A percentile compares a stretch with the other conserved stretches of the same genome.
These are phyloP conservation scores for Laupala kohalensis DNA, from an alignment of 1,140 invertebrate genomes.

Conservation along the genomic window DNA sequence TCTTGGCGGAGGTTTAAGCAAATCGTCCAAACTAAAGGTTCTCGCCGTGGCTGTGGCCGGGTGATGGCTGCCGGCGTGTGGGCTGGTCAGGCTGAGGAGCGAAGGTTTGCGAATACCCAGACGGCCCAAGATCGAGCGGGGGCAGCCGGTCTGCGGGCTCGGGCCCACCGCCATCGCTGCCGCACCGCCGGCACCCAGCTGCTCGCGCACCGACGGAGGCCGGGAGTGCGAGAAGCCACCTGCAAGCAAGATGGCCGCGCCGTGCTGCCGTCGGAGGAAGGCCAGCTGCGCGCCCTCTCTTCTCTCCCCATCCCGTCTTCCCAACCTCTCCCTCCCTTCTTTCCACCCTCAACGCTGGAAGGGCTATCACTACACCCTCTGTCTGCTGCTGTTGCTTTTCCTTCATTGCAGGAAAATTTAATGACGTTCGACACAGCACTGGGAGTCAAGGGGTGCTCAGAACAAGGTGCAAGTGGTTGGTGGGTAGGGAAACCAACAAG, in stretches of 20 bases:
- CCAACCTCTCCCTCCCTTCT: too few relatives aligned
- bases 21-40: constrained; percentile 70
- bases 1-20: constrained; percentile 51
- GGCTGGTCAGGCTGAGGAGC: constrained; percentile 53
- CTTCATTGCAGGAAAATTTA: too few relatives aligned
- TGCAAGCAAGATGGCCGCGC: neutral
- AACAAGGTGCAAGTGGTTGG: too few relatives aligned
- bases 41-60: constrained; percentile 34
- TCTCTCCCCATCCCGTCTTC: too few relatives aligned
- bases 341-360: too few relatives aligned
- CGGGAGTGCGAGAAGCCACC: constrained; percentile 8
- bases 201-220: constrained; percentile 27
- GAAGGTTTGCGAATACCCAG: constrained; percentile 53
- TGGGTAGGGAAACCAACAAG: too few relatives aligned
- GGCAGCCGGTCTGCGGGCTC: constrained; percentile 26
- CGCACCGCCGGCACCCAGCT: constrained; percentile 19
- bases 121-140: constrained; percentile 53
- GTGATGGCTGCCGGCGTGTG: constrained; percentile 28
- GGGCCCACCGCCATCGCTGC: constrained; percentile 18
- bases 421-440: too few relatives aligned
- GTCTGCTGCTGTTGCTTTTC: too few relatives aligned
- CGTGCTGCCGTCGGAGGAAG: too few relatives aligned
- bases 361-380: too few relatives aligned
- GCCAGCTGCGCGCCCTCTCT: too few relatives aligned
- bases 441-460: too few relatives aligned